Base-by-base conservation (phyloP, 2,797 vertebrate genomes). In the Cyprinodon diabolis region DNA sequence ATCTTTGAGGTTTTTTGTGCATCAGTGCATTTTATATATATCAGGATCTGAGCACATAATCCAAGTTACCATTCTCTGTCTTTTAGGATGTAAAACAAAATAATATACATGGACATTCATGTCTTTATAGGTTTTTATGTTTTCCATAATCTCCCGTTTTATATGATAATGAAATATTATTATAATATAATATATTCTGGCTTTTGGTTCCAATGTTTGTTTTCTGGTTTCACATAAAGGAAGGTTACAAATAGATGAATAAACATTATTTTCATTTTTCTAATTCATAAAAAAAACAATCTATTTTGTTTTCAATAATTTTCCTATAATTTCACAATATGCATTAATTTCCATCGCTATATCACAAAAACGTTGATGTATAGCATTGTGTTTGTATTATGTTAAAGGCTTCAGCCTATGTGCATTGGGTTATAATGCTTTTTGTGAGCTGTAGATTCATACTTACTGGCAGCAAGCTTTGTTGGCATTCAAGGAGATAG, bases 391-490 rank as follows among this genome's bases (percentile, higher is more conserved):
- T 79, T 56, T 74, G 47, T 68, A 62, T 67, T 30, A 63, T 71
- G 73, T 74, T 15, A 62, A 79, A 67, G 52, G 68, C 63, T 82
- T 1, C 49, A 76, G 66, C 72, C 72, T 73, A 69, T 70, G 60
- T 77, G 72, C 66, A 75, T 81, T 89, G 73, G 78, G 79, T 71
- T 71, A 35, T 82, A 12, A 13, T 78, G 60, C 82, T 86, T 83
- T 86, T 68, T 82, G 79, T 81, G 71, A 76, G 82, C 77, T 87
- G 76, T 79, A 81, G 77, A 89, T 89, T 89, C 83, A 87, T 91
- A 90, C 91, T 92, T 83, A 88, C 69, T 66, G 85, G 76, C 82
- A 83, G 84, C 70, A 81, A 81, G 77, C 87, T 86, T 78, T 49
- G 79, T 79, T 81, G 45, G 68, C 74, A 77, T 81, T 73, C 80